A percentile compares a stretch with the other conserved stretches of the same genome.
phyloP scores from a whole-genome alignment of 2,888 invertebrate genomes.

The Meiosimyza decipiens region DNA sequence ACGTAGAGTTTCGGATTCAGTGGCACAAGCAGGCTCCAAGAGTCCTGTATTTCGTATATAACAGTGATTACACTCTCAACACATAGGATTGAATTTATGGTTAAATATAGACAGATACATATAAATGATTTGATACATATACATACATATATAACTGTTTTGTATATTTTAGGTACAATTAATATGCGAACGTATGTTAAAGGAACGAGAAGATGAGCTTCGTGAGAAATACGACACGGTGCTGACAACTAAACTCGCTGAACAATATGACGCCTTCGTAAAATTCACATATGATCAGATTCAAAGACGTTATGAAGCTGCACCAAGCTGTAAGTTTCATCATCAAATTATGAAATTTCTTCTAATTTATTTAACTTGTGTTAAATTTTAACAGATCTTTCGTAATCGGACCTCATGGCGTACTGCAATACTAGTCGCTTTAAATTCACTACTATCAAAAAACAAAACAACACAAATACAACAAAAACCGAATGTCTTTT shows the following conservation, averaged over 20 bases:
- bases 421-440: conserved; percentile 52
- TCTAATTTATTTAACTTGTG: conserved; percentile 5
- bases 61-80: too few species aligned
- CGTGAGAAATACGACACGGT: conserved; percentile 95
- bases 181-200: conserved; percentile 97
- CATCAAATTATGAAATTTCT: background rate
- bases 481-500: background rate
- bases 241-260: conserved; percentile 91
- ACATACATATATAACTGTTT: background rate
- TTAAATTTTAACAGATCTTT: conserved; percentile 58
- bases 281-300: conserved; percentile 99
- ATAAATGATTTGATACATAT: background rate
- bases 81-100: background rate
- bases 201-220: conserved; percentile 93
- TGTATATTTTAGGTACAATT: conserved; percentile 81
- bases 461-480: conserved; percentile 7
- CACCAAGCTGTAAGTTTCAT: conserved; percentile 65
- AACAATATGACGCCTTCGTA: conserved; percentile 98
- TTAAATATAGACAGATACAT: background rate
- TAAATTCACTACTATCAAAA: conserved; percentile 35
- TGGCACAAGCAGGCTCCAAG: too few species aligned
- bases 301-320: conserved; percentile 75
- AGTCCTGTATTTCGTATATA: too few species aligned
- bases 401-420: conserved; percentile 62
- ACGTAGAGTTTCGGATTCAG: too few species aligned